These are phyloP conservation scores for Dermatophagoides farinae DNA, from an alignment of 1,140 invertebrate genomes.

Conservation along the genomic window DNA sequence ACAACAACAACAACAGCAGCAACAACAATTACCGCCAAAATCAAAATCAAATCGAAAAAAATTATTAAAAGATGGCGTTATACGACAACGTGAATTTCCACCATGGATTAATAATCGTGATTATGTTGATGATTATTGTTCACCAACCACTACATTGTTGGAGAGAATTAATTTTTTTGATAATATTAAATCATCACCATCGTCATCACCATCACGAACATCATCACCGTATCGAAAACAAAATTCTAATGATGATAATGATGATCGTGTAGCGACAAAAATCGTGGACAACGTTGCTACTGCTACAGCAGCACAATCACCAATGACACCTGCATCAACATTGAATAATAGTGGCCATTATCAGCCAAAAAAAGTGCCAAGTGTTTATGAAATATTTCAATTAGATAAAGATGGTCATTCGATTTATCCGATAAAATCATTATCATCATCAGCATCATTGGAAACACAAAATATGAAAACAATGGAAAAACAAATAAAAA, in stretches of 20 bases:
- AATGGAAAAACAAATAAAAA: neutral
- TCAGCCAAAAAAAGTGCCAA: neutral
- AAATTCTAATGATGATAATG: neutral
- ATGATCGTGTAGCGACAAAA: neutral
- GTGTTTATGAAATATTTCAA: conserved; percentile 8
- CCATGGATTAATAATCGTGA: conserved; percentile 79
- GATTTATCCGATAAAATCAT: neutral
- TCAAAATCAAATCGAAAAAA: conserved; percentile 26
- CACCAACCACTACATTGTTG: conserved; percentile 68
- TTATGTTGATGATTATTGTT: conserved; percentile 60
- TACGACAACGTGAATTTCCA: conserved; percentile 62
- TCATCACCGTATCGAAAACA: neutral
- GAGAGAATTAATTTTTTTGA: conserved; percentile 26
- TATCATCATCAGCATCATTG: neutral
- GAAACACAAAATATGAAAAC: neutral
- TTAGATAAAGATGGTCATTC: neutral
- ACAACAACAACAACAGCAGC: neutral
- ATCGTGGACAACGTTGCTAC: neutral
- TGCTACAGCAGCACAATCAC: neutral
- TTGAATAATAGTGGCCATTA: neutral
- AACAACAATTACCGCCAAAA: conserved; percentile 17
- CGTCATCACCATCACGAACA: no score
- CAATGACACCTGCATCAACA: neutral
- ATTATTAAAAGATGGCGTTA: neutral
- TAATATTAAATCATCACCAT: neutral